Percentiles rank a stretch among this genome's conserved stretches.
These are phyloP conservation scores for Deladenus siricidicola DNA, from an alignment of 2,888 invertebrate genomes.

Conservation along the genomic window DNA sequence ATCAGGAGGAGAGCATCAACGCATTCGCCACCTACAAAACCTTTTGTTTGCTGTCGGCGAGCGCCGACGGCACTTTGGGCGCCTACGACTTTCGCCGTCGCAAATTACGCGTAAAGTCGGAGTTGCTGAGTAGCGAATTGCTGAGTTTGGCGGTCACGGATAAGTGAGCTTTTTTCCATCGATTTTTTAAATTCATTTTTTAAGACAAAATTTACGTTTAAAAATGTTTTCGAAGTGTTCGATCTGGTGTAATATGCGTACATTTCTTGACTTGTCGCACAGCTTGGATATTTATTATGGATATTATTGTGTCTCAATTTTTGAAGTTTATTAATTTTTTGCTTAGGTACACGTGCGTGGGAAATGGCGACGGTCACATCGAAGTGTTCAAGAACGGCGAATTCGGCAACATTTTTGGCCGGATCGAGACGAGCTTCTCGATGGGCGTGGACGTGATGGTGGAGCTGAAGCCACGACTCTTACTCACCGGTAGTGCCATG, in stretches of 20 bases:
- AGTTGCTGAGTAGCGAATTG: conserved; percentile 43
- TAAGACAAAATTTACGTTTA: too few species aligned
- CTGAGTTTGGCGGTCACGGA: conserved; percentile 32
- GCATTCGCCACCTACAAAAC: conserved; percentile 8
- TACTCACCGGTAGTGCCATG: conserved; percentile 15
- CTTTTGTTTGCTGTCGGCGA: conserved; percentile 12
- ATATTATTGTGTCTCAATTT: too few species aligned
- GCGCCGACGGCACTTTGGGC: conserved; percentile 23
- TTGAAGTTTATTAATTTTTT: not conserved
- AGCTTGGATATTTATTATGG: too few species aligned
- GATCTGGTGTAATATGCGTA: too few species aligned
- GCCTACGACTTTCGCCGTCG: conserved; percentile 17
- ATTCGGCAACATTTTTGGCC: conserved; percentile 40
- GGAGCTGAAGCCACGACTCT: conserved; percentile 14
- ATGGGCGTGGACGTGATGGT: conserved; percentile 28
- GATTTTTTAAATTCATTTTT: too few species aligned
- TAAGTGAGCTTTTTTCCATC: conserved; percentile 15
- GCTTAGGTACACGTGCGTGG: conserved; percentile 37
- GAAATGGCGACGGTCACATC: conserved; percentile 38
- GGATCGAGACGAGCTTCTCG: conserved; percentile 36
- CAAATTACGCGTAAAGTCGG: conserved; percentile 34
- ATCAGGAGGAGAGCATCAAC: conserved; percentile 34
- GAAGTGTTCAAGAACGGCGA: conserved; percentile 42
- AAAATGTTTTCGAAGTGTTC: too few species aligned
- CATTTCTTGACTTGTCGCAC: too few species aligned